A percentile compares a stretch with the other conserved stretches of the same genome.
phyloP scores from a whole-genome alignment of 2,113 vertebrate species.

The Gavialis gangeticus region DNA sequence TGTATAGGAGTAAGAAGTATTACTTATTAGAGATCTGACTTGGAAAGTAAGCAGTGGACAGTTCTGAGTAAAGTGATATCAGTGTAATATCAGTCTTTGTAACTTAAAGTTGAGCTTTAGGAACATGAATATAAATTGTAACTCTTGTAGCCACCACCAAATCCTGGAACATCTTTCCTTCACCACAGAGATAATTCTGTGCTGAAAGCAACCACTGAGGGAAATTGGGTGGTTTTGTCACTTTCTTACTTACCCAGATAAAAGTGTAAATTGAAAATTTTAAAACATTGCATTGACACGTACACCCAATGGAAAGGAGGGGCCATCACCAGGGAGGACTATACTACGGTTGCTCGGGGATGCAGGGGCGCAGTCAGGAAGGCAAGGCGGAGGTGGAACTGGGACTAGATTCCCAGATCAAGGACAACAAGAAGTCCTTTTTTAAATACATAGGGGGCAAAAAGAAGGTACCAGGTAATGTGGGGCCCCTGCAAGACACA shows the following conservation, averaged over 20 bases:
- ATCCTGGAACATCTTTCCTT: neutral
- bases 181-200: fast-evolving
- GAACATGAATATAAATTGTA: neutral
- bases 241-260: neutral
- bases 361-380: too few relatives aligned
- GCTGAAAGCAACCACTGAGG: neutral
- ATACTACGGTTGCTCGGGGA: too few relatives aligned
- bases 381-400: neutral
- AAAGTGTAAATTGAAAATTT: conserved; percentile 17
- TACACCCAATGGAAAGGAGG: too few relatives aligned
- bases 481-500: too few relatives aligned
- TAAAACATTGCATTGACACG: neutral
- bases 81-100: neutral
- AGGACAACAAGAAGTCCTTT: too few relatives aligned
- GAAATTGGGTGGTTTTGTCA: neutral
- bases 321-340: neutral
- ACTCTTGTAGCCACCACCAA: neutral
- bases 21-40: neutral
- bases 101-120: neutral
- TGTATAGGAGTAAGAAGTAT: neutral
- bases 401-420: too few relatives aligned
- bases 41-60: neutral
- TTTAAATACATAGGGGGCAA: too few relatives aligned
- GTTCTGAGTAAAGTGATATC: neutral
- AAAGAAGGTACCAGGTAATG: too few relatives aligned